A percentile compares a stretch with the other conserved stretches of the same genome.
These are phyloP conservation scores for Chrysopa pallens DNA, from an alignment of 1,140 invertebrate genomes.

Conservation along the genomic window DNA sequence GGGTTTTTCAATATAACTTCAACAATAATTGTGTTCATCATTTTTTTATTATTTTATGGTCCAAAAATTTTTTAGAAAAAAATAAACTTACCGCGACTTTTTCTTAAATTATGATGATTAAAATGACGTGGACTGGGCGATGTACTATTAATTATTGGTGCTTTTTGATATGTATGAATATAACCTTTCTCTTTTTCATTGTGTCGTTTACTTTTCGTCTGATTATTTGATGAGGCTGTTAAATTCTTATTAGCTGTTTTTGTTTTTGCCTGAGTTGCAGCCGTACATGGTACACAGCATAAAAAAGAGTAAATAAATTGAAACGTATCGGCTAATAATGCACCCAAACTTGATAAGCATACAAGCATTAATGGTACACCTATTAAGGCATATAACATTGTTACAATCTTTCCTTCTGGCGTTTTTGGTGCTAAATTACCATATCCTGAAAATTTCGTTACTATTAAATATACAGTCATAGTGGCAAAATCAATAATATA, in stretches of 20 bases:
- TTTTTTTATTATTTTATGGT: too few species aligned
- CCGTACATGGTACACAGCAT: slow-evolving; percentile 21
- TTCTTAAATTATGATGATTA: neutral
- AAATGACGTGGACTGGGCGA: neutral
- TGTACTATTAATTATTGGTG: neutral
- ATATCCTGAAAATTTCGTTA: slow-evolving; percentile 36
- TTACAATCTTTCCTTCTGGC: slow-evolving; percentile 55
- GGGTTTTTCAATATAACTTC: too few species aligned
- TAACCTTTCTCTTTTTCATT: neutral
- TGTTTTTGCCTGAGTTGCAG: slow-evolving; percentile 20
- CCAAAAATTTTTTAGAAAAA: neutral
- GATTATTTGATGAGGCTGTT: slow-evolving; percentile 16
- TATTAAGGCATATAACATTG: slow-evolving; percentile 68
- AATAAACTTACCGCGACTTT: neutral
- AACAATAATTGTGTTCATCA: too few species aligned
- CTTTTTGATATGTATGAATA: neutral
- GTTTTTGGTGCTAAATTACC: slow-evolving; percentile 66
- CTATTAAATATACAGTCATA: too few species aligned
- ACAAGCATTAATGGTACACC: slow-evolving; percentile 77
- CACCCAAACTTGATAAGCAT: slow-evolving; percentile 70
- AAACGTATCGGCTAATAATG: slow-evolving; percentile 54
- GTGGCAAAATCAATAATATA: too few species aligned
- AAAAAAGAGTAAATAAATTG: slow-evolving; percentile 49
- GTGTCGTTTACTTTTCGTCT: too few species aligned
- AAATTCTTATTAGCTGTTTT: slow-evolving; percentile 8